Evolutionary conservation across 2,113 vertebrate genomes (phyloP), one percentile per base, ranked within the genome.

Genomic region (Leptobrachium ailaonicum): DNA sequence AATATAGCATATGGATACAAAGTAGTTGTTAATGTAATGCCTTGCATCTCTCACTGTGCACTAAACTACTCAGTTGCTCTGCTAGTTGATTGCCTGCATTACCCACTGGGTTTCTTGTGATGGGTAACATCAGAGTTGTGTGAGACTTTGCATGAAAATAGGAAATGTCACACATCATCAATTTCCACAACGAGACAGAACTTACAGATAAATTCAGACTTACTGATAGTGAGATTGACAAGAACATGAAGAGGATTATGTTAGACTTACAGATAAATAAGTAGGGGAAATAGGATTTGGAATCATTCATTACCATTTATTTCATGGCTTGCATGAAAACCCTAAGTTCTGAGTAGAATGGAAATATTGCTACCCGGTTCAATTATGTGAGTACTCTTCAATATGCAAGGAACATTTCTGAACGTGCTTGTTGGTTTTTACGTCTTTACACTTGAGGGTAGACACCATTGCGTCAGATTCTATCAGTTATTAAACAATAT

Each of bases 121-220:
- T 9, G 54, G 66, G 50, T 60, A 66, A n/a, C 71, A 80, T 74
- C 74, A 60, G 41, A 80, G 14, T 72, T 66, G 5, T 66, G 14
- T 66, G 70, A 47, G n/a, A 74, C 58, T 68, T 45, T 53, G 64
- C 63, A 67, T 73, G 50, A 73, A 80, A 80, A 43, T 9, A 41
- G 71, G 71, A 67, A 58, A 60, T 80, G 71, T 74, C 78, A 74
- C 71, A 80, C 45, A 80, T 68, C 78, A 80, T 80, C 78, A 80
- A 44, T 13, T 80, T 68, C 71, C 58, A 80, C 78, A 80, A 53
- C 44, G 78, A 74, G 71, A 80, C 9, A 7, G 64, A 71, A 80
- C 64, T 71, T 68, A 50, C n/a, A 74, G 78, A 80, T 80, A 80
- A 74, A 80, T 74, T 74, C 78, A 68, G 63, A 40, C 78, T 80